A percentile compares a stretch with the other conserved stretches of the same genome.
Conservation (phyloP, 2,113 vertebrate genomes). For the Chaetura pelagica region DNA sequence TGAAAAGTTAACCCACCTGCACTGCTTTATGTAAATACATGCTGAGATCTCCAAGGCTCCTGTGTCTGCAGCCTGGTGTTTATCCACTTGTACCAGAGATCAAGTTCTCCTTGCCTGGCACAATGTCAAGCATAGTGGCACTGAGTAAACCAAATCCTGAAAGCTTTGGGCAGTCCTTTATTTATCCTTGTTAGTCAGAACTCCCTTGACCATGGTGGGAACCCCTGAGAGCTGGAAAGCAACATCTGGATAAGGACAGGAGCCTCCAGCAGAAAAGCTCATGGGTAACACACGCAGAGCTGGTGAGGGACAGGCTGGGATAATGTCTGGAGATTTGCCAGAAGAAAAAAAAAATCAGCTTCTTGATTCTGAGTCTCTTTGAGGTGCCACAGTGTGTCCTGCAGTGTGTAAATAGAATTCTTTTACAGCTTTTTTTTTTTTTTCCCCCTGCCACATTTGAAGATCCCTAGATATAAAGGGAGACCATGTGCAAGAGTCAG, state of each 20-base stretch:
- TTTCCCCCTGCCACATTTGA: neutral
- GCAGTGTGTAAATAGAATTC: fast-evolving
- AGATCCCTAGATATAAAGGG: neutral
- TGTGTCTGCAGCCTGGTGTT: neutral
- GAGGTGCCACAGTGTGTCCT: neutral
- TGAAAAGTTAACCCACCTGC: constrained; percentile 34
- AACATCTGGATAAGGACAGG: fast-evolving
- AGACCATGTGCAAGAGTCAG: neutral
- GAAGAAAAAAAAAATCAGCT: neutral
- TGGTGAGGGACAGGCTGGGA: neutral
- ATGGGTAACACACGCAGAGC: neutral
- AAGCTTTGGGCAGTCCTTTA: neutral
- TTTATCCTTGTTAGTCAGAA: neutral
- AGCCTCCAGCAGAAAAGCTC: neutral
- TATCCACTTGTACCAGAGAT: neutral
- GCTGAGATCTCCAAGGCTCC: neutral
- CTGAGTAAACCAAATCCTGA: neutral
- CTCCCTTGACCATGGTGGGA: neutral
- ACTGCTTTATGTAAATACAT: neutral
- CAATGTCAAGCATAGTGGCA: neutral
- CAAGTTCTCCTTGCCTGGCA: neutral
- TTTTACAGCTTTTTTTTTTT: neutral
- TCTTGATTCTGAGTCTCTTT: neutral
- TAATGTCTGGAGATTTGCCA: neutral
- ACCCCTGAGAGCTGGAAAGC: neutral